Conservation (phyloP, 2,113 vertebrate species). For the Pangasianodon gigas region DNA sequence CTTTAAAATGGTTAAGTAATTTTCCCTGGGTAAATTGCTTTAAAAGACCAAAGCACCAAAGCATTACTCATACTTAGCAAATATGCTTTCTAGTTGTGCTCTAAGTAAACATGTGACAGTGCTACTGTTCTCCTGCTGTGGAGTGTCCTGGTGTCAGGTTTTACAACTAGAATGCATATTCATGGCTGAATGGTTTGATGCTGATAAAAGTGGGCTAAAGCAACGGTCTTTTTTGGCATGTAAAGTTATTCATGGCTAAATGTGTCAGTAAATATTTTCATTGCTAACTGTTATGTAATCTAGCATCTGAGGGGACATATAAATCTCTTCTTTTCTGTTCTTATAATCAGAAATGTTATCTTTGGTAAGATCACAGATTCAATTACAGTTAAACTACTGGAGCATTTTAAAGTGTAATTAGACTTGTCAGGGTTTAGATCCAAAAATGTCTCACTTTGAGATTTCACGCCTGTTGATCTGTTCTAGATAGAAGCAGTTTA, state of each 20-base stretch:
- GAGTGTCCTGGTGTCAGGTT: background rate
- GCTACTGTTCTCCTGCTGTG: background rate
- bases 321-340: constrained; percentile 16
- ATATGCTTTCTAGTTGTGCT: background rate
- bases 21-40: background rate
- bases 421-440: constrained; percentile 63
- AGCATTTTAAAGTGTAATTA: constrained; percentile 65
- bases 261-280: background rate
- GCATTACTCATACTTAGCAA: background rate
- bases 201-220: no score
- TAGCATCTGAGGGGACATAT: background rate
- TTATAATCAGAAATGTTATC: constrained; percentile 25
- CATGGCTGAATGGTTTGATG: background rate
- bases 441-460: constrained; percentile 63
- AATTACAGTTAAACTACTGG: constrained; percentile 64
- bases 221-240: background rate
- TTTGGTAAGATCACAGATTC: constrained; percentile 59
- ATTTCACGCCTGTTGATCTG: constrained; percentile 68
- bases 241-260: background rate
- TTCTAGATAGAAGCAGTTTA: constrained; percentile 56
- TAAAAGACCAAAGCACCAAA: background rate
- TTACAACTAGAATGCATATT: background rate
- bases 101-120: background rate
- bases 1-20: background rate
- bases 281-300: background rate